Conservation (phyloP, 2,888 invertebrate genomes). For the Camponotus fellah region DNA sequence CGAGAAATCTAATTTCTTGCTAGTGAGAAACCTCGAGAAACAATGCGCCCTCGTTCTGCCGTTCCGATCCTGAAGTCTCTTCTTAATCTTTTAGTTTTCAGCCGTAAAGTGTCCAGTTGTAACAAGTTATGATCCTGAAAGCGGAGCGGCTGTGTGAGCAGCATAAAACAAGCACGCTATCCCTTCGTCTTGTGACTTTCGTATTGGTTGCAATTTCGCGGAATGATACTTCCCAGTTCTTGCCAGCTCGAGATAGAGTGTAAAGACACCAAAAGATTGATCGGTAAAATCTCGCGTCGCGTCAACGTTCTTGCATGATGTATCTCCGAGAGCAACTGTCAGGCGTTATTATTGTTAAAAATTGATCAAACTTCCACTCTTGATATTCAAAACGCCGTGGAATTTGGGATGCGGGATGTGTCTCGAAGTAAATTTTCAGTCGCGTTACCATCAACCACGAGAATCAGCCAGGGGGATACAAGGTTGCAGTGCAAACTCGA, state of each 20-base stretch:
- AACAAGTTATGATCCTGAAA: slow-evolving; percentile 50
- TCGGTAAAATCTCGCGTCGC: not conserved
- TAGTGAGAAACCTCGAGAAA: slow-evolving; percentile 28
- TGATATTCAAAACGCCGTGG: not conserved
- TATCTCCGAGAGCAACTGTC: not conserved
- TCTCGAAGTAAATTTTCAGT: not conserved
- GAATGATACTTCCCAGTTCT: slow-evolving; percentile 42
- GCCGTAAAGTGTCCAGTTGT: slow-evolving; percentile 51
- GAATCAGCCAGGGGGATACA: not conserved
- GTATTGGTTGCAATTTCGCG: slow-evolving; percentile 46
- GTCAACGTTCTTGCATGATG: not conserved
- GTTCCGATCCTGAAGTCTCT: slow-evolving; percentile 33
- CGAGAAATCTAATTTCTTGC: slow-evolving; percentile 56
- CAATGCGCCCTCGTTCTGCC: slow-evolving; percentile 48
- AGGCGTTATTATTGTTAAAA: not conserved
- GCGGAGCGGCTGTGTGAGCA: slow-evolving; percentile 38
- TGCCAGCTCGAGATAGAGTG: slow-evolving; percentile 16
- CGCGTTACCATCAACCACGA: not conserved
- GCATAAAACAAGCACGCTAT: slow-evolving; percentile 35
- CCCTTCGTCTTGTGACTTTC: slow-evolving; percentile 39
- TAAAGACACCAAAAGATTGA: slow-evolving; percentile 14
- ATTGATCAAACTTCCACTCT: not conserved
- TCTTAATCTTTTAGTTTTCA: slow-evolving; percentile 57
- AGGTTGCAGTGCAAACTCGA: slow-evolving; percentile 30
- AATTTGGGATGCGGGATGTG: not conserved